Conservation (phyloP, 2,797 vertebrate genomes). For the Pagetopsis macropterus region DNA sequence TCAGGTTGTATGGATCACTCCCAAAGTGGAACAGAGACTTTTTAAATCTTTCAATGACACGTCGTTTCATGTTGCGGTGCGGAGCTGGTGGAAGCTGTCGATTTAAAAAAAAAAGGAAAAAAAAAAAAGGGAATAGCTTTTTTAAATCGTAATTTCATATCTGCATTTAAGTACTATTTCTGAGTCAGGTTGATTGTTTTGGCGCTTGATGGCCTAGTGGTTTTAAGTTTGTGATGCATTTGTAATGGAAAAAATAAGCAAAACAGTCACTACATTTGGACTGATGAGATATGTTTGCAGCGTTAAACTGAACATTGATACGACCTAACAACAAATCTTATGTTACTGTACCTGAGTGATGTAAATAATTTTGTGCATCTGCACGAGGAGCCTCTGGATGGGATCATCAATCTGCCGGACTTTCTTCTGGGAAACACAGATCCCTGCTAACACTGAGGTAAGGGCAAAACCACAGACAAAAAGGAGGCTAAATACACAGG, state of each 20-base stretch:
- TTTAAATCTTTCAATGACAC: conserved; percentile 89
- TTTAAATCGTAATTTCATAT: not conserved
- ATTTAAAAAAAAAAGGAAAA: conserved; percentile 28
- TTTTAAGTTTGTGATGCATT: not conserved
- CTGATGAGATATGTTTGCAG: conserved; percentile 1
- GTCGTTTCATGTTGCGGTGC: conserved; percentile 84
- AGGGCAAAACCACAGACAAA: conserved; percentile 11
- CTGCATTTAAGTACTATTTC: not conserved
- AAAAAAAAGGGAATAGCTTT: not conserved
- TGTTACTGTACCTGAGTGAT: conserved; percentile 85
- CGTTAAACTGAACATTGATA: not conserved
- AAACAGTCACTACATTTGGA: not conserved
- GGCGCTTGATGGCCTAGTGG: not conserved
- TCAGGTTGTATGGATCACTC: conserved; percentile 87
- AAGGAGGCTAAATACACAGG: not conserved
- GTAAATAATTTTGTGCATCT: conserved; percentile 93
- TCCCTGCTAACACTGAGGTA: conserved; percentile 83
- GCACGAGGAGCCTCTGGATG: conserved; percentile 88
- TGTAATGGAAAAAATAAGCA: not conserved
- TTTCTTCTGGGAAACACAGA: conserved; percentile 90
- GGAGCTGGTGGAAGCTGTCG: conserved; percentile 88
- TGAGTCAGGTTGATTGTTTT: not conserved
- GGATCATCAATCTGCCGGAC: conserved; percentile 92
- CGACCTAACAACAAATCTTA: not conserved
- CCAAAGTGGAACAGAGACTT: conserved; percentile 90